Evolutionary conservation across 1,140 invertebrate genomes (phyloP).

Genomic region (Philopotamus ludificatus): DNA sequence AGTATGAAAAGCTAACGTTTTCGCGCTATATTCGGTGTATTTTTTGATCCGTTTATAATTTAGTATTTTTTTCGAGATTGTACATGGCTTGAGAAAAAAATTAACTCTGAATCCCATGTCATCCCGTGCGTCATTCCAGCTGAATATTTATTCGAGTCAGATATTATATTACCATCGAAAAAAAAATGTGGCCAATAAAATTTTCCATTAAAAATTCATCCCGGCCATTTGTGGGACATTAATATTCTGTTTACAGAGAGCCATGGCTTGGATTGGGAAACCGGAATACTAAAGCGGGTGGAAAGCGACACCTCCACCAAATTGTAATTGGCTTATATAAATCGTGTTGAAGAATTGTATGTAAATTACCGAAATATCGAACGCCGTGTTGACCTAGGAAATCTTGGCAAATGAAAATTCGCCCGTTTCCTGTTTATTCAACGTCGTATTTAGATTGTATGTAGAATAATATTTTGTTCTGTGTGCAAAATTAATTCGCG

Average conservation of each 20-base stretch:
- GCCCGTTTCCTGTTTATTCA: background rate
- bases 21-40: no score
- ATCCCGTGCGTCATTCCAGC: no score
- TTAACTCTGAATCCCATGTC: no score
- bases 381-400: background rate
- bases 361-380: no score
- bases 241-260: slow-evolving; percentile 39
- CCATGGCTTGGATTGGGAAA: background rate
- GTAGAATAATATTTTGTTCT: no score
- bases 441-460: background rate
- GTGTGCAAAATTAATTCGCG: no score
- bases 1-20: no score
- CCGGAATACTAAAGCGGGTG: background rate
- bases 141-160: slow-evolving; percentile 12
- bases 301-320: no score
- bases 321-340: background rate
- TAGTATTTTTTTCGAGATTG: no score
- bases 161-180: slow-evolving; percentile 29
- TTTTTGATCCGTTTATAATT: no score
- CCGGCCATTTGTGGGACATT: slow-evolving; percentile 37
- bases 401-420: background rate
- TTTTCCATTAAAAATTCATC: slow-evolving; percentile 39
- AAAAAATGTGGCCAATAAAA: slow-evolving; percentile 39
- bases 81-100: no score
- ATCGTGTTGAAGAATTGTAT: no score